Evolutionary conservation across 2,888 invertebrate species (phyloP), one percentile per base, ranked within the genome.

Genomic region (Corbicula japonica): DNA sequence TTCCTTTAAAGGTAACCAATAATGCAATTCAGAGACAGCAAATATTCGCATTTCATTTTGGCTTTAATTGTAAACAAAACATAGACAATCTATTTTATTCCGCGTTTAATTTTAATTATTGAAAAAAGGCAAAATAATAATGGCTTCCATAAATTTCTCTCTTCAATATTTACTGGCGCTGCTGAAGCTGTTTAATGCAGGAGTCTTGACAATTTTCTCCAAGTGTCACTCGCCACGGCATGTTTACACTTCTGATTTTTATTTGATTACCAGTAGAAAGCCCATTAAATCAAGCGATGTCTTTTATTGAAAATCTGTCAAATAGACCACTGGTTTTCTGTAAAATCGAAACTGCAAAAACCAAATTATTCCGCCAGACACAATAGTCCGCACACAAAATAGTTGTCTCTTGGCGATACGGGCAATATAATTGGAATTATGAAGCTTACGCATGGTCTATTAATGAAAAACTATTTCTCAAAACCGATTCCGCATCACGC

Each of bases 361-460:
- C 75, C 54, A 46, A 56, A 73, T 72, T 68, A 73, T 77, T 71
- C 72, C 50, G 77, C 69, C 68, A 48, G 68, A 58, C 38, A 69
- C 61, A 44, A 66, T 66, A 41, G 38, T 66, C 38, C 30, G 34
- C 41, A 28, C 62, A 71, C 48, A 23, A 65, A 41, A 74, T 77
- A 76, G 48, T n/a, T 65, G 70, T 77, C 77, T 74, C 80, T 52
- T 18, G 35, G 80, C 73, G 73, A 83, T 83, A 83, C 83, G 83
- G 83, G 83, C 62, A 26, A 26, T 69, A 60, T 75, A 73, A 83
- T 83, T 77, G 77, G 75, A 83, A 77, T 83, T 80, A 83, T 83
- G 61, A 74, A 75, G 77, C 80, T 56, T 77, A 68, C 77, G 77
- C 83, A 52, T 77, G 80, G 80, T 83, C 75, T 75, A 83, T 80